Conservation (phyloP, 2,797 vertebrate species). For the Pygocentrus nattereri region DNA sequence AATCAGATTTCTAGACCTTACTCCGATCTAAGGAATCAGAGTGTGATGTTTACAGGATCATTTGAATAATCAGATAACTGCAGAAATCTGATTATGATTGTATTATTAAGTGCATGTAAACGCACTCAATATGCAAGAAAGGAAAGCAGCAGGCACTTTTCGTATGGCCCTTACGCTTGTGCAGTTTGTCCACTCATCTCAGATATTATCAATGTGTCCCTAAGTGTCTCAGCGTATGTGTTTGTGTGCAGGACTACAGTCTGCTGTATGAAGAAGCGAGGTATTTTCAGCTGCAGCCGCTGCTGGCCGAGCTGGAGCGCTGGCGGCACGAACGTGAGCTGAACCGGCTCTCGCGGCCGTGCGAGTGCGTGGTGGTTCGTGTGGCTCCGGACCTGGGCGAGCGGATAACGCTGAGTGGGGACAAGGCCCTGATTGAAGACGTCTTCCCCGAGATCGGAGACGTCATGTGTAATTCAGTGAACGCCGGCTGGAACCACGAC, state of each 20-base stretch:
- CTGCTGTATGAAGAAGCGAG: constrained; percentile 96
- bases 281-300: constrained; percentile 98
- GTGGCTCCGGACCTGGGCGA: constrained; percentile 96
- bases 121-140: too few species aligned
- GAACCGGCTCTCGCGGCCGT: constrained; percentile 89
- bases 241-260: constrained; percentile 87
- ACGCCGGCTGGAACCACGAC: constrained; percentile 98
- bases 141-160: too few species aligned
- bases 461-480: constrained; percentile 98
- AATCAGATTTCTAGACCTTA: too few species aligned
- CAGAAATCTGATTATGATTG: too few species aligned
- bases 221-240: neutral
- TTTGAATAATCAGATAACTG: too few species aligned
- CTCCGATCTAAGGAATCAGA: too few species aligned
- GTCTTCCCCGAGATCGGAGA: constrained; percentile 97
- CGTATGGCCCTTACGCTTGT: too few species aligned
- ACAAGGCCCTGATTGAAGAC: constrained; percentile 97
- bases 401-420: constrained; percentile 93
- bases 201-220: neutral
- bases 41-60: too few species aligned
- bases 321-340: constrained; percentile 95
- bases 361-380: constrained; percentile 95
- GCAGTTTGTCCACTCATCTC: too few species aligned
- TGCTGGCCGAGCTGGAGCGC: constrained; percentile 94
- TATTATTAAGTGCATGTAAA: too few species aligned